Base-by-base conservation (phyloP, 2,797 vertebrate species). In the Fistularia tabacaria region DNA sequence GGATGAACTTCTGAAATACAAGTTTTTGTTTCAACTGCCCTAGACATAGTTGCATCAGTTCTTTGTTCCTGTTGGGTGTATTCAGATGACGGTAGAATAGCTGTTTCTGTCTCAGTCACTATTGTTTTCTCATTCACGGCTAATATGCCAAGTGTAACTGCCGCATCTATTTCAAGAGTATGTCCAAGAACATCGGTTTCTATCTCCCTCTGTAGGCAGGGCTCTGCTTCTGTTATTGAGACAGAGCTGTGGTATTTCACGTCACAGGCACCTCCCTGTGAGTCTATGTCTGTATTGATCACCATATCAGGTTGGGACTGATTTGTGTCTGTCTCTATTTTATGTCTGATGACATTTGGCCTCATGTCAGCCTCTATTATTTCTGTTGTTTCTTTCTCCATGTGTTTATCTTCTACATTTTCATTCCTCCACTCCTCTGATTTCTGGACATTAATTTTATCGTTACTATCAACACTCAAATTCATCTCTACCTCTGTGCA, bases 171-270 rank as follows among this genome's bases (percentile, higher is more conserved):
- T 8, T 59, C 63, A 41, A 53, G 54, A 14, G 36, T 55, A 36
- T 49, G 38, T 54, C 10, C 14, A 43, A 52, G 42, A 41, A 6
- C 36, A 10, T 50, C 14, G 6, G 10, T 59, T 51, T 68, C 64
- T 56, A 46, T 66, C 14, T 63, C 58, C 57, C 49, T 56, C 51
- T 63, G 69, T 52, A 6, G 38, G 47, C 64, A 44, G 36, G 54
- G 43, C 62, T 68, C 52, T 36, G 51, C 57, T 66, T 64, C 62
- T 65, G 47, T 8, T 51, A 56, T 56, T 73, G 69, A 62, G 44
- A 76, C 71, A 46, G 7, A 36, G 14, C 62, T 55, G 13, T 45
- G 46, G 46, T 55, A 11, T 63, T 69, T 51, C 25, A 10, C 59
- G 15, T 69, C 47, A 25, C 8, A 9, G 47, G 6, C 6, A 14